Base-by-base conservation (phyloP, 2,888 invertebrate species). In the Dorcus hopei region DNA sequence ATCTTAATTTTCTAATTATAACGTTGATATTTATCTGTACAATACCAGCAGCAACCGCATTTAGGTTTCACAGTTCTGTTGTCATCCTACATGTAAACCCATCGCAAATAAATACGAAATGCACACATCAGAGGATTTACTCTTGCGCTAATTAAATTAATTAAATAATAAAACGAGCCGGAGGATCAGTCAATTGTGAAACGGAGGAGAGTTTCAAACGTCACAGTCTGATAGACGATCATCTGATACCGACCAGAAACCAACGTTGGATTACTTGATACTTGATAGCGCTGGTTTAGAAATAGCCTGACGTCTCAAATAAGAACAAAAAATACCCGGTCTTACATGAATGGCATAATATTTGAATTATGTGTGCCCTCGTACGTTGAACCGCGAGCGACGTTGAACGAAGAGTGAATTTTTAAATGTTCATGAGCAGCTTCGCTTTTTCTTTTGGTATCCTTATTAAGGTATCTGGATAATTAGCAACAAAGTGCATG, bases 131-230 rank as follows among this genome's bases (percentile, higher is more conserved):
- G 14, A 14, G 14, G 14, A 14, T 14, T 14, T 14, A 40, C 40
- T 14, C 14, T 14, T 14, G 56, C 38, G 47, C 51, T 56, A 56
- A 56, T 56, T 56, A 56, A 56, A 56, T 51, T 43, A 56, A 56
- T 56, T 56, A 56, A 50, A 49, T 56, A 56, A 56, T 56, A 56
- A 56, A 56, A 56, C 56, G 45, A 56, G 56, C 51, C 56, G 50
- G 47, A 19, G 50, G 47, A 45, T 56, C 56, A 56, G 56, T 56
- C 56, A 51, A 39, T 56, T 56, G 56, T 56, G 56, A 56, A 56
- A 56, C 45, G 43, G 43, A 38, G 42, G 39, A 54, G 50, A 38
- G 38, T 56, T 51, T 56, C 56, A 50, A 49, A 56, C 56, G 56
- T 56, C 56, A 56, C 43, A n/a, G 54, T 49, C 54, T 55, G 54